Base-by-base conservation (phyloP, 2,888 invertebrate species). In the Cheilosia pagana region DNA sequence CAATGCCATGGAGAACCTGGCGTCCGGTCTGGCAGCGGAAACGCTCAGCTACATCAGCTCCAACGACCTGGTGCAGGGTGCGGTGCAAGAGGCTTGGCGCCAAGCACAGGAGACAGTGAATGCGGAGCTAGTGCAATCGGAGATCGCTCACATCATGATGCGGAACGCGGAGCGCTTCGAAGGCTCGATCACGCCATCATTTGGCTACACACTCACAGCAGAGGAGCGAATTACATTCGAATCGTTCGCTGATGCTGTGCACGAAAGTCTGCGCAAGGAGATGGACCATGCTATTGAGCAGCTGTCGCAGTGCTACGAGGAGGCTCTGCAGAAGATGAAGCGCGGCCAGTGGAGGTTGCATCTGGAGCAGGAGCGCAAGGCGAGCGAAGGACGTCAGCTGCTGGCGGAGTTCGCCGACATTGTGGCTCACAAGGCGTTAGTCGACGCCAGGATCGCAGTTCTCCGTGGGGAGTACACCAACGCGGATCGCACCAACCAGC, bases 51-150 rank as follows among this genome's bases (percentile, higher is more conserved):
- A 93, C 85, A 93, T 93, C 21, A 90, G 93, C 1, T 93, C 92
- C 4, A 90, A 90, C 79, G 92, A 94, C 89, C 90, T 92, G 70
- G 95, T 95, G 86, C 95, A 95, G 87, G 94, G 94, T 70, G 93
- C 95, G 41, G 94, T 96, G 21, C 94, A 95, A 35, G 95, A 95
- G 88, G 96, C 96, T 5, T 95, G 95, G 94, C 94, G 94, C 45
- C 93, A 95, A 78, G 96, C 96, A 0, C 94, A 95, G 68, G 95
- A 96, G 88, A 94, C 95, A 1, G 94, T 96, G 0, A 95, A 95
- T 88, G 94, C 94, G 1, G 96, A 96, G 90, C 92, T 96, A 31
- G 95, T 96, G 31, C 95, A 95, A 89, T 95, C 95, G 0, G 96
- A 96, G 92, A 95, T 96, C 81, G 94, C 95, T 19, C 95, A 96